These are phyloP conservation scores for Melanotaenia maccullochi DNA, from an alignment of 2,797 vertebrate species.

Conservation along the genomic window DNA sequence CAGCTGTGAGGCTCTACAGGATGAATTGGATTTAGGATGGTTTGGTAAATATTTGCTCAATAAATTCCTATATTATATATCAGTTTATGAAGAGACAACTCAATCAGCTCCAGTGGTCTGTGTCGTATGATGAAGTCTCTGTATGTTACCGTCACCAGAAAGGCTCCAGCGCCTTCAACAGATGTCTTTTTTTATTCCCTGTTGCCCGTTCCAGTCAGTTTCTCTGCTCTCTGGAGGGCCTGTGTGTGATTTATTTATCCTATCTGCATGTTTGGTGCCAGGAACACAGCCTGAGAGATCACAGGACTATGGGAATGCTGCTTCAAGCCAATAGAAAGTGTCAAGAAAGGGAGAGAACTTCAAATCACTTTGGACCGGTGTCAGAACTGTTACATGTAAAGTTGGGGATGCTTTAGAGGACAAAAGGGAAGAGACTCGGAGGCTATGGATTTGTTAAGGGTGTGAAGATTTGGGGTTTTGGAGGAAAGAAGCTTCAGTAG, in stretches of 20 bases:
- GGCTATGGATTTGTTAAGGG: constrained; percentile 11
- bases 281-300: constrained; percentile 64
- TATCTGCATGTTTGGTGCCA: constrained; percentile 66
- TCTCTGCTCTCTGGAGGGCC: constrained; percentile 59
- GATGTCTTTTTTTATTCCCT: constrained; percentile 73
- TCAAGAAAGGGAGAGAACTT: constrained; percentile 41
- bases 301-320: constrained; percentile 50
- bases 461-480: constrained; percentile 49
- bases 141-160: constrained; percentile 39
- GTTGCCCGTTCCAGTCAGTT: constrained; percentile 49
- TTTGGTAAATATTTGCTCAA: constrained; percentile 17
- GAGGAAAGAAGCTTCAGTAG: constrained; percentile 39
- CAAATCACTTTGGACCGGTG: constrained; percentile 54
- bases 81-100: constrained; percentile 2
- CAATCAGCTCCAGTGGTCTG: constrained; percentile 23
- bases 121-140: constrained; percentile 33
- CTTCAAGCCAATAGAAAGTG: constrained; percentile 36
- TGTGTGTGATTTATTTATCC: constrained; percentile 76
- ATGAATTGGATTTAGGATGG: not conserved
- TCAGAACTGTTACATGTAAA: constrained; percentile 34
- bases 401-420: constrained; percentile 24
- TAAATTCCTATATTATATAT: constrained; percentile 3
- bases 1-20: not conserved
- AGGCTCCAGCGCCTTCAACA: constrained; percentile 54
- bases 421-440: not conserved